Conservation (phyloP, 1,140 invertebrate genomes). For the Schmidtea mediterranea region DNA sequence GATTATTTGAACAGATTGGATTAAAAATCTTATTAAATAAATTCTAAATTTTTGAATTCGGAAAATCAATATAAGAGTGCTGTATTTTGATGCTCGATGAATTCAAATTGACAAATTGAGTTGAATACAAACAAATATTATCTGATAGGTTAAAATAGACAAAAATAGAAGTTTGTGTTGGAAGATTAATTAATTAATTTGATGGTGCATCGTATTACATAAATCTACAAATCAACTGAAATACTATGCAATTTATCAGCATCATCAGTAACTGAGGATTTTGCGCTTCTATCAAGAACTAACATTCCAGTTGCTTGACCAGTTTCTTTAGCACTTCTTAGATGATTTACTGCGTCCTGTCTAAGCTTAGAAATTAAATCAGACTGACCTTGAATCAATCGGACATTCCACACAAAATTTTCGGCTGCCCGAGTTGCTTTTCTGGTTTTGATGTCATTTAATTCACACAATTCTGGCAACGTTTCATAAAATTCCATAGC, state of each 20-base stretch:
- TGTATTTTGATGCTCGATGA: too few relatives aligned
- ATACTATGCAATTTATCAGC: slow-evolving; percentile 9
- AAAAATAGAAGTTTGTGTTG: slow-evolving; percentile 5
- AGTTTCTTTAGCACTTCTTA: slow-evolving; percentile 20
- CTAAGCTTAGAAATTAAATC: slow-evolving; percentile 27
- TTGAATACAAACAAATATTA: too few relatives aligned
- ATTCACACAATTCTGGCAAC: neutral
- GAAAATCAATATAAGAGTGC: too few relatives aligned
- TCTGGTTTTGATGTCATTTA: slow-evolving; percentile 11
- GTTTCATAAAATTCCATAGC: neutral
- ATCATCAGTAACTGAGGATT: neutral
- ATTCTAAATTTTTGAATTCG: too few relatives aligned
- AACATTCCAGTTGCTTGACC: slow-evolving; percentile 4
- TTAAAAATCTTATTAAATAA: too few relatives aligned
- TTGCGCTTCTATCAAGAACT: slow-evolving; percentile 1
- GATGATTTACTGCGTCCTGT: slow-evolving; percentile 18
- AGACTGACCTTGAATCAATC: slow-evolving; percentile 32
- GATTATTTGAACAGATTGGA: too few relatives aligned
- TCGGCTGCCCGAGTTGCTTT: slow-evolving; percentile 18
- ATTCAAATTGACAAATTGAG: too few relatives aligned
- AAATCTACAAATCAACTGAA: slow-evolving; percentile 12
- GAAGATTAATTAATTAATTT: slow-evolving; percentile 12
- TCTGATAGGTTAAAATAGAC: too few relatives aligned
- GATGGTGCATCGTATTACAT: slow-evolving; percentile 11
- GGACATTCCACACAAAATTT: slow-evolving; percentile 34